These are phyloP conservation scores for Zaprionus obscuricornis DNA, from an alignment of 2,888 invertebrate genomes.

Conservation along the genomic window DNA sequence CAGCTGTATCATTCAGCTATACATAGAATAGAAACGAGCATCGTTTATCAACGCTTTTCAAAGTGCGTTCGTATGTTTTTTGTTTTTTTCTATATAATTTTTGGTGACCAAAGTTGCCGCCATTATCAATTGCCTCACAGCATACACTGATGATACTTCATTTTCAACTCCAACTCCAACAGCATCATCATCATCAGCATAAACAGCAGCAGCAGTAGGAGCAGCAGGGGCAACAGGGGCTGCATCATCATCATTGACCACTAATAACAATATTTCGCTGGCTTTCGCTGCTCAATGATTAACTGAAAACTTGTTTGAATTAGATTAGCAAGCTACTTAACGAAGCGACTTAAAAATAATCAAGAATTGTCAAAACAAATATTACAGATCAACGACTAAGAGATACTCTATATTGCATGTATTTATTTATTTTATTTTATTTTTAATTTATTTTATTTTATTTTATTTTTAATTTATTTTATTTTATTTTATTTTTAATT, in stretches of 20 bases:
- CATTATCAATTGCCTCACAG: slow-evolving; percentile 43
- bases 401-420: slow-evolving; percentile 18
- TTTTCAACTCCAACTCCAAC: not conserved
- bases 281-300: slow-evolving; percentile 68
- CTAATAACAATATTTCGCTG: slow-evolving; percentile 69
- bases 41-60: slow-evolving; percentile 43
- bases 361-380: not conserved
- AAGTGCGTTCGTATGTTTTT: slow-evolving; percentile 61
- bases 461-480: no score
- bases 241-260: slow-evolving; percentile 7
- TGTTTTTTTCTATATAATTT: slow-evolving; percentile 5
- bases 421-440: not conserved
- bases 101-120: slow-evolving; percentile 1
- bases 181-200: slow-evolving; percentile 1
- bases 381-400: not conserved
- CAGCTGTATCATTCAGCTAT: slow-evolving; percentile 1
- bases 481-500: not conserved
- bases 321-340: slow-evolving; percentile 51
- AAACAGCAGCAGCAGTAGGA: not conserved
- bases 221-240: not conserved
- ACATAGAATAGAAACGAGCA: no score
- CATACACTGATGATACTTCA: not conserved
- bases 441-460: not conserved
- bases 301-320: slow-evolving; percentile 57
- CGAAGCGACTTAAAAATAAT: slow-evolving; percentile 28